These are phyloP conservation scores for Rhincodon typus DNA, from an alignment of 2,797 vertebrate genomes.

Conservation along the genomic window DNA sequence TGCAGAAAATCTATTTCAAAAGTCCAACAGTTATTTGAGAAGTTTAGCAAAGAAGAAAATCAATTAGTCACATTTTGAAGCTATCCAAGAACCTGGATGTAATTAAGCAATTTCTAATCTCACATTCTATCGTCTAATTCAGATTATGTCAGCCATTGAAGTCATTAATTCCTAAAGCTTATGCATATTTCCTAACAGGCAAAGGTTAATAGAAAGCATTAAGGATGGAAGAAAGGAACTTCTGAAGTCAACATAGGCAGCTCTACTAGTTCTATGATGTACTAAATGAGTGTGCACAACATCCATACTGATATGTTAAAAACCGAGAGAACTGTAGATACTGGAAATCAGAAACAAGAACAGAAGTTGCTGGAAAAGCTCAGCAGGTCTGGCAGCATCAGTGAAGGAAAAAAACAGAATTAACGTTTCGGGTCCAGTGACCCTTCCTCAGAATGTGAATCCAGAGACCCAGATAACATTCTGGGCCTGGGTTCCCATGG, in stretches of 20 bases:
- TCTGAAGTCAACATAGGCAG: background rate
- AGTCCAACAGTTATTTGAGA: background rate
- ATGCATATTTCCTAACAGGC: background rate
- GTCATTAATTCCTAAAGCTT: background rate
- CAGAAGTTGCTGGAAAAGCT: too few species aligned
- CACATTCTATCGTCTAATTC: background rate
- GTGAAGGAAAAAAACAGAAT: too few species aligned
- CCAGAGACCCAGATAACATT: too few species aligned
- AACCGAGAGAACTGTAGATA: too few species aligned
- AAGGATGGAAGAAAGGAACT: background rate
- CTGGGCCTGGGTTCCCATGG: too few species aligned
- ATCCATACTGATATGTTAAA: background rate
- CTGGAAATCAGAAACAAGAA: too few species aligned
- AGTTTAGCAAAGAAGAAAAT: background rate
- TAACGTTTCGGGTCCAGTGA: too few species aligned
- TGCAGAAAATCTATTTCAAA: background rate
- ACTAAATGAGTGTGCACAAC: background rate
- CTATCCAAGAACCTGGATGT: background rate
- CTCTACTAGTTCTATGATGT: too few species aligned
- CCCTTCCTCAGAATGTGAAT: too few species aligned
- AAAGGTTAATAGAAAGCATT: background rate
- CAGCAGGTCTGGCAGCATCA: too few species aligned
- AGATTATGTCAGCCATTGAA: background rate
- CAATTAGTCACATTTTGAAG: background rate
- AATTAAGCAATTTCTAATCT: background rate